Evolutionary conservation across 2,113 vertebrate species (phyloP), one percentile per base, ranked within the genome.

Genomic region (Suricata suricatta): DNA sequence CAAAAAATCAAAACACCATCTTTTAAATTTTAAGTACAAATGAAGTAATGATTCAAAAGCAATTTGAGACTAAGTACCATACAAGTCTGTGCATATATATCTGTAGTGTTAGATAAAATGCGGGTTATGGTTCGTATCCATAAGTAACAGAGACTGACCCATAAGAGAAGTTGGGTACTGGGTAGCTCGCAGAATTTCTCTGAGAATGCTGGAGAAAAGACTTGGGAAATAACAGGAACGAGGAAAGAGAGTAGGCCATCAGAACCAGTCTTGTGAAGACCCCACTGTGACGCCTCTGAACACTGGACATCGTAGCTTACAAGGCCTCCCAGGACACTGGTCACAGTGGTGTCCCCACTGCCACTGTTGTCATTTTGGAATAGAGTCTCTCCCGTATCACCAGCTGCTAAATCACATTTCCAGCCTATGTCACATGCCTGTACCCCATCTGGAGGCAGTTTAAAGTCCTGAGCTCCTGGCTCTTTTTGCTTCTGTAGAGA

Each of bases 11-110:
- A 71, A 33, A 8, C 25, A 80, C 44, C 31, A 81, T 0, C 9
- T 77, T 71, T 83, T n/a, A 11, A 83, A 38, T 94, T 69, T 95
- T 93, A 91, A 66, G 9, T 76, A 52, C 16, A 63, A 96, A 82
- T 60, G 41, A 92, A 89, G 54, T 71, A 52, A 47, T 76, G 44
- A 86, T 52, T 90, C 74, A 47, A 52, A 88, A 77, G 13, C 5
- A 63, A 13, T 5, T 29, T 54, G 54, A 92, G 87, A 92, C 13
- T 71, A 31, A 33, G 29, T 27, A 35, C 5, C 68, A 52, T 19
- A 54, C 17, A 82, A 29, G 91, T 68, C 68, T 9, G 5, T 64
- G 17, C 66, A 93, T 63, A 44, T 92, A 1, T 38, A 71, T 91
- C 88, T 79, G 4, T 12, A 71, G 23, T 66, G 79, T 92, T 88